Evolutionary conservation across 2,113 vertebrate species (phyloP).

Genomic region (Chitala chitala): DNA sequence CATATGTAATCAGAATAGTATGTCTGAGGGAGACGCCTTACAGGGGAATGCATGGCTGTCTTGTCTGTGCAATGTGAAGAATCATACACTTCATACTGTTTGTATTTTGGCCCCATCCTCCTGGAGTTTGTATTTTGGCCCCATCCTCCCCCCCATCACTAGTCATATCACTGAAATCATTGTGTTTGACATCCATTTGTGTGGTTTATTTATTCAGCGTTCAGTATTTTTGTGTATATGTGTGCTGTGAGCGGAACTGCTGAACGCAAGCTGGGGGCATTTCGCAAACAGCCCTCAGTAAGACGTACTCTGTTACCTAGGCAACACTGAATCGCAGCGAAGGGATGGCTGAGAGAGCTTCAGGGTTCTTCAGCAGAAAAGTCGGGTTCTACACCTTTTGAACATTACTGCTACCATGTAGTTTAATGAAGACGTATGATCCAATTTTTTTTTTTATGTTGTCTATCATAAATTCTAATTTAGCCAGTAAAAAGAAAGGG

Average conservation of each 20-base stretch:
- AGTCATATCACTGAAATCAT: not conserved
- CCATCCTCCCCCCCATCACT: not conserved
- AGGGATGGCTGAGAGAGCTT: conserved; percentile 39
- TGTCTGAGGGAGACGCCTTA: no score
- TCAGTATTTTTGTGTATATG: not conserved
- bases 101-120: not conserved
- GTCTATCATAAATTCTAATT: not conserved
- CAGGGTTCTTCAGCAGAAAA: conserved; percentile 36
- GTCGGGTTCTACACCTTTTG: conserved; percentile 27
- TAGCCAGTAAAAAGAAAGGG: not conserved
- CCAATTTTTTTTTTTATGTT: not conserved
- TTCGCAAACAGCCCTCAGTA: conserved; percentile 27
- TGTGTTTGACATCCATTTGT: not conserved
- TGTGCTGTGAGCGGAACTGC: conserved; percentile 14
- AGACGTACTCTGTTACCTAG: conserved; percentile 44
- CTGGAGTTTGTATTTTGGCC: not conserved
- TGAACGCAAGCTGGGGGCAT: conserved; percentile 27
- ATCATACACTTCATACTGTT: not conserved
- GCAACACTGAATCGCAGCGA: conserved; percentile 37
- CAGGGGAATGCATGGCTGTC: no score
- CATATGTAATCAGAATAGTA: no score
- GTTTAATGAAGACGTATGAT: conserved; percentile 15
- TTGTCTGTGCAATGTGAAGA: not conserved
- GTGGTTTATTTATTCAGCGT: conserved; percentile 15
- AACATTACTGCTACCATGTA: conserved; percentile 3